A percentile compares a stretch with the other conserved stretches of the same genome.
phyloP scores from a whole-genome alignment of 1,140 invertebrate species.

The Nephila pilipes region DNA sequence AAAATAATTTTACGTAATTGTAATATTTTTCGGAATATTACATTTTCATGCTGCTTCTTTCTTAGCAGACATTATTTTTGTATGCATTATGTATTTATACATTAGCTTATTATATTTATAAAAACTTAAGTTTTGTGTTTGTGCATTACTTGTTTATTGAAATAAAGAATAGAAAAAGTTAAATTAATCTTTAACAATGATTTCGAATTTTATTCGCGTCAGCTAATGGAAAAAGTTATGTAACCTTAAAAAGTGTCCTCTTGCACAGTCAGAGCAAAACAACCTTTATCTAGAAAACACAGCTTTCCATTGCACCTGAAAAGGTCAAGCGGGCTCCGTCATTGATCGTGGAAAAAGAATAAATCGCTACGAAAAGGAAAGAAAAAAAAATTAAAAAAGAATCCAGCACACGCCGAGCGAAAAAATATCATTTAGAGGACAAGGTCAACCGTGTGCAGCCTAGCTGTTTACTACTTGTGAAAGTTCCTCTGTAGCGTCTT shows the following conservation, averaged over 20 bases:
- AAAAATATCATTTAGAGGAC: conserved; percentile 74
- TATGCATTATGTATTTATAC: no score
- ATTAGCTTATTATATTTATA: no score
- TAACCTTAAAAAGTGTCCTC: neutral
- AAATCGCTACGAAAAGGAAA: neutral
- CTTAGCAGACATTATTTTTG: no score
- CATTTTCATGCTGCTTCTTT: no score
- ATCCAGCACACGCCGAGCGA: conserved; percentile 6
- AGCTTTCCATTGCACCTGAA: conserved; percentile 47
- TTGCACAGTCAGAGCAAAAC: neutral
- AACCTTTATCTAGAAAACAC: conserved; percentile 13
- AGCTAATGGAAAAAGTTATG: neutral
- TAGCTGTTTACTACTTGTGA: conserved; percentile 67
- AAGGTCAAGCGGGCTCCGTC: conserved; percentile 55
- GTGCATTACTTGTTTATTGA: no score
- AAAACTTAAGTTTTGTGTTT: no score
- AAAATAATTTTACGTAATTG: no score
- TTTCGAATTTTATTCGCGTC: neutral
- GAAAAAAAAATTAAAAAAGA: conserved; percentile 35
- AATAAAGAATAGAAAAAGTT: neutral
- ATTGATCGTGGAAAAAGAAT: conserved; percentile 49
- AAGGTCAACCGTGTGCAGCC: conserved; percentile 64
- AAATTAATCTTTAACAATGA: no score
- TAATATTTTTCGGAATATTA: no score
- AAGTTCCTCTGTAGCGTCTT: conserved; percentile 62